Evolutionary conservation across 2,113 vertebrate genomes (phyloP).

Genomic region (Tragelaphus imberbis): DNA sequence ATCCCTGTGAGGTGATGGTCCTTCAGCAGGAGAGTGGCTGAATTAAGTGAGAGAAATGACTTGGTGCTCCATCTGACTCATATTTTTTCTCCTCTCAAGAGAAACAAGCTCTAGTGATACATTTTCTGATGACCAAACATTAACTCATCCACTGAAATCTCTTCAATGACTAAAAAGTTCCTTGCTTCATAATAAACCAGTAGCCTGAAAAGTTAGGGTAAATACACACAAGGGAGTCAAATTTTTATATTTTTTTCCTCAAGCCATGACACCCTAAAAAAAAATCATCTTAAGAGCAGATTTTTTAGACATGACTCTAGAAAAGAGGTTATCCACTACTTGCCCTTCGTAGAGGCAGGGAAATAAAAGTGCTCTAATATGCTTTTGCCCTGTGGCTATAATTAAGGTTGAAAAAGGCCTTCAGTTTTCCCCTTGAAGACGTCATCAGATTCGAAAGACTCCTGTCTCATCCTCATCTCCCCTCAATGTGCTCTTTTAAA

Average conservation of each 20-base stretch:
- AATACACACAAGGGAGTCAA: not conserved
- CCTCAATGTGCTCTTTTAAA: not conserved
- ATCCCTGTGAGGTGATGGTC: not conserved
- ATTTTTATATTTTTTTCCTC: conserved; percentile 20
- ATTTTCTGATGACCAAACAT: conserved; percentile 62
- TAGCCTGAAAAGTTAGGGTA: conserved; percentile 36
- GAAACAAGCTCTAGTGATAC: conserved; percentile 41
- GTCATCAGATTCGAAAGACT: conserved; percentile 3
- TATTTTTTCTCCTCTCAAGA: conserved; percentile 49
- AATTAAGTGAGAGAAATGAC: not conserved
- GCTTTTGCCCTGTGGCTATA: conserved; percentile 37
- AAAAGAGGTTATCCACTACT: not conserved
- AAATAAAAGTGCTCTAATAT: not conserved
- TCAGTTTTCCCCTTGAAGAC: conserved; percentile 15
- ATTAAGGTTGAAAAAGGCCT: conserved; percentile 43
- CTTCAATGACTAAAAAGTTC: conserved; percentile 50
- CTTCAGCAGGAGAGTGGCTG: not conserved
- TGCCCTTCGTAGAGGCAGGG: not conserved
- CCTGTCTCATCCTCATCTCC: not conserved
- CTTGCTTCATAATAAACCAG: conserved; percentile 1
- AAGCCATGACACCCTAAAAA: not conserved
- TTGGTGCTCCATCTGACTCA: conserved; percentile 51
- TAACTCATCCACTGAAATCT: conserved; percentile 52
- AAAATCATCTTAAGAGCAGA: conserved; percentile 19
- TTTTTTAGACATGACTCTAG: conserved; percentile 7